These are phyloP conservation scores for Drosophila cardini DNA, from an alignment of 1,140 invertebrate species.

Conservation along the genomic window DNA sequence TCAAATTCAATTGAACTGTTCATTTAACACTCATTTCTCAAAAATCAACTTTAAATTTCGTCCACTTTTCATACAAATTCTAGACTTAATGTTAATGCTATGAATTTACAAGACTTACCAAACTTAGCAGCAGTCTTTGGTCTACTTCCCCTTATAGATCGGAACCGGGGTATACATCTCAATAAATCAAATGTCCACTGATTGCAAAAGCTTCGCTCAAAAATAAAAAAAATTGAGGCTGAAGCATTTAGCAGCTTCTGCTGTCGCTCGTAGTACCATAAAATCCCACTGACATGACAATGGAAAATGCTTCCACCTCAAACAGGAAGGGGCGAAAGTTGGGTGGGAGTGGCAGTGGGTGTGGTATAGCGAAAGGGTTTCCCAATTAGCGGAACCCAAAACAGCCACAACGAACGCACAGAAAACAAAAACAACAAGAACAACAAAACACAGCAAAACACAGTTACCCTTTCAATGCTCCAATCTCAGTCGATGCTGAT, in stretches of 20 bases:
- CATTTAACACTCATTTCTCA: too few species aligned
- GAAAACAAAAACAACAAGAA: too few species aligned
- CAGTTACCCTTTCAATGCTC: too few species aligned
- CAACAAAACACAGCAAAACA: constrained; percentile 5
- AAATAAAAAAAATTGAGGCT: constrained; percentile 18
- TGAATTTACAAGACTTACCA: not conserved
- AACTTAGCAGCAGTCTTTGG: not conserved
- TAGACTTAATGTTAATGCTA: too few species aligned
- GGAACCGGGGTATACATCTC: constrained; percentile 35
- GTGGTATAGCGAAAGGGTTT: not conserved
- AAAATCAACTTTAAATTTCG: too few species aligned
- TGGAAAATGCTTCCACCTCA: constrained; percentile 16
- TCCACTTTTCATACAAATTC: too few species aligned
- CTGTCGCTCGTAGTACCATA: not conserved
- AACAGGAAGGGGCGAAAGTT: too few species aligned
- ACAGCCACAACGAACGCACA: not conserved
- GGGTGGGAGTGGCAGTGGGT: not conserved
- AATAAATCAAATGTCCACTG: constrained; percentile 68
- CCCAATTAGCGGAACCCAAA: constrained; percentile 42
- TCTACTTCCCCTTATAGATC: not conserved
- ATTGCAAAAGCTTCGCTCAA: constrained; percentile 16
- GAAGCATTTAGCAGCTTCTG: constrained; percentile 24
- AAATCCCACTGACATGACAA: constrained; percentile 41
- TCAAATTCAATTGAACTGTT: too few species aligned
- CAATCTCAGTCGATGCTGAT: not conserved